Evolutionary conservation across 2,113 vertebrate genomes (phyloP), one percentile per base, ranked within the genome.

Genomic region (Aramus guarauna): DNA sequence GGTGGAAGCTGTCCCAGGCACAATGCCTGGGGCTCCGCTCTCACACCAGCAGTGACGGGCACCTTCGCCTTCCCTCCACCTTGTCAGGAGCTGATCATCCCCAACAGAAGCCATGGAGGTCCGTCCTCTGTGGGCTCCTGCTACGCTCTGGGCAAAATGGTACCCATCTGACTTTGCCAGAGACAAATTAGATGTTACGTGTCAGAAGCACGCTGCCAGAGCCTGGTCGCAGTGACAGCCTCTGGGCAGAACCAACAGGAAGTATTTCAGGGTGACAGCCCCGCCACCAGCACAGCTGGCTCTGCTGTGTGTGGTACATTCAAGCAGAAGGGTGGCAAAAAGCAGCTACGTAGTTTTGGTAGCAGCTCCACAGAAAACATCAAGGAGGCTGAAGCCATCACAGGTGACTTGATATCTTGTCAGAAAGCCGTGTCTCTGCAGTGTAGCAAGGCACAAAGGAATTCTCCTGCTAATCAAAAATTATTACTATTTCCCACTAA

Each of bases 21-120:
- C 39, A 45, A 13, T 7, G 64, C 59, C 22, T 15, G 14, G 60
- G 30, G 22, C 13, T 77, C 21, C 45, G 30, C 32, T 45, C 64
- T 37, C 50, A 66, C 55, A 23, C 4, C 39, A 37, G 75, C 24
- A 47, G 19, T 4, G 43, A 32, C 2, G 6, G 66, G 47, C 32
- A 72, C 24, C 37, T 75, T 24, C 26, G 52, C 37, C 30, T 20
- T 69, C 30, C 12, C 22, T 78, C 27, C 20, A 7, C 47, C 30
- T 3, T 29, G 47, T 20, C 73, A 68, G 53, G 27, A 84, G 62
- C 62, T 82, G 52, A 8, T 34, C 41, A 71, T 37, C 50, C 62
- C 64, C 53, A 53, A 0, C 0, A 3, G 6, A 24, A 2, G 6
- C 71, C 9, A 47, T 1, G 29, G 43, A 62, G 9, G 8, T 12